phyloP scores from a whole-genome alignment of 2,113 vertebrate genomes.

The Notechis scutatus region DNA sequence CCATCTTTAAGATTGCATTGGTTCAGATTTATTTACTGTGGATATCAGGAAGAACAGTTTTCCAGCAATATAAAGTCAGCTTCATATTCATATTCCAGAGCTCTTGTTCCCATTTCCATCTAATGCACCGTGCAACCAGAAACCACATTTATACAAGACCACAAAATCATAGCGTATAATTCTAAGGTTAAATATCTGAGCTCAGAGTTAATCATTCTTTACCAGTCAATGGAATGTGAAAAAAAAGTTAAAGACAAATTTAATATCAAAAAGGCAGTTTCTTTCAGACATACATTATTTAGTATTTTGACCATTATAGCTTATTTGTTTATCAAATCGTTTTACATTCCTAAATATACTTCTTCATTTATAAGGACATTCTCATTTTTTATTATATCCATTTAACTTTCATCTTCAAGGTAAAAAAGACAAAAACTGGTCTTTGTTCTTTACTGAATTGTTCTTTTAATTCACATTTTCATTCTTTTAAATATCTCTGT shows the following conservation, averaged over 20 bases:
- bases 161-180: background rate
- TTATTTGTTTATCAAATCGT: background rate
- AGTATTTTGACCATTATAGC: background rate
- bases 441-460: slow-evolving; percentile 31
- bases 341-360: background rate
- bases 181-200: background rate
- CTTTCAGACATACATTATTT: background rate
- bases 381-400: slow-evolving; percentile 4
- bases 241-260: background rate
- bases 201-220: background rate
- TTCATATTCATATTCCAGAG: background rate
- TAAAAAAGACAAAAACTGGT: background rate
- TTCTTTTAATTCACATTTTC: slow-evolving; percentile 34
- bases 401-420: background rate
- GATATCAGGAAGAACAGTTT: background rate
- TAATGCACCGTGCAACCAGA: background rate
- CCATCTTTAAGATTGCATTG: background rate
- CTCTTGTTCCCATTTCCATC: background rate
- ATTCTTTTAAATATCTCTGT: slow-evolving; percentile 45
- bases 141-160: background rate
- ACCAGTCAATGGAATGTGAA: background rate
- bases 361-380: background rate
- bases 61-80: background rate
- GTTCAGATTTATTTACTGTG: background rate
- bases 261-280: background rate